A percentile compares a stretch with the other conserved stretches of the same genome.
Evolutionary conservation across 2,888 invertebrate genomes (phyloP).

Genomic region (Pardosa pseudoannulata): DNA sequence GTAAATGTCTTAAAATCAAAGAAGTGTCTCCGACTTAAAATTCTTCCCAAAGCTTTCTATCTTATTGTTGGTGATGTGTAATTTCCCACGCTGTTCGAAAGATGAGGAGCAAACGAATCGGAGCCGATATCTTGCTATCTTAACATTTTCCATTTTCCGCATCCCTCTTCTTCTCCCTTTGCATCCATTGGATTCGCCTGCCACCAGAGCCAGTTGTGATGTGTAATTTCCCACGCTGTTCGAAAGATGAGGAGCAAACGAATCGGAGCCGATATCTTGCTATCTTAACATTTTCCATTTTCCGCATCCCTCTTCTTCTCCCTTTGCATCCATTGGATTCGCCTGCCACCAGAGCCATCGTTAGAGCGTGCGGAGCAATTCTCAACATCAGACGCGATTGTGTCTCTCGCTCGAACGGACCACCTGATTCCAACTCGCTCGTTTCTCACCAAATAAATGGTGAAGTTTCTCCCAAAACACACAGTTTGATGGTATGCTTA

Average conservation of each 20-base stretch:
- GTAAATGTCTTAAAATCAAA: too few species aligned
- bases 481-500: background rate
- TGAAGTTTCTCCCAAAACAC: background rate
- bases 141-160: too few species aligned
- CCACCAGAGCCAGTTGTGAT: background rate
- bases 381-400: background rate
- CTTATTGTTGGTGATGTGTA: too few species aligned
- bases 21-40: too few species aligned
- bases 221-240: too few species aligned
- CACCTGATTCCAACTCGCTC: background rate
- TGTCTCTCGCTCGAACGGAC: background rate
- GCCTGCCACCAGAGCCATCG: background rate
- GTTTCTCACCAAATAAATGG: background rate
- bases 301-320: background rate
- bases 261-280: too few species aligned
- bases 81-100: too few species aligned
- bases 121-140: too few species aligned
- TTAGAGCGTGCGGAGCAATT: background rate
- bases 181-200: constrained; percentile 9
- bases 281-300: too few species aligned
- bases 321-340: background rate
- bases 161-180: background rate
- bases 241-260: too few species aligned
- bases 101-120: too few species aligned
- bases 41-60: too few species aligned